These are phyloP conservation scores for Chlamydotis undulata DNA, from an alignment of 2,113 vertebrate genomes.

Conservation along the genomic window DNA sequence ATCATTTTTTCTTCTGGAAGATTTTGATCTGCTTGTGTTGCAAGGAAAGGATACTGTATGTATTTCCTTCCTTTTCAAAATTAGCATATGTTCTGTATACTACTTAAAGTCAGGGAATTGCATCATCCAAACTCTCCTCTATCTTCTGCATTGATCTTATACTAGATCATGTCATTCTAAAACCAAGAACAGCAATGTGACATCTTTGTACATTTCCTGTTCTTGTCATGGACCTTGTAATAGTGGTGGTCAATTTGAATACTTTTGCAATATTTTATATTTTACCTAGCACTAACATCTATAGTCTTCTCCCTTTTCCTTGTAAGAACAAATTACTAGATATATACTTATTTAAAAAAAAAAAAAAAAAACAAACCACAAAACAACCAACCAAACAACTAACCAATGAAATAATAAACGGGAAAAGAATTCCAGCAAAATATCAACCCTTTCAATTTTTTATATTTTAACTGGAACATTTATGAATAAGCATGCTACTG, in stretches of 20 bases:
- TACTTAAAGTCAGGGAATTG: not conserved
- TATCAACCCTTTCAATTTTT: fast-evolving
- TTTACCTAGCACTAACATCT: not conserved
- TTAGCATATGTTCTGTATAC: not conserved
- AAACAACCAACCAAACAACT: fast-evolving
- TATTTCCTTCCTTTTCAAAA: not conserved
- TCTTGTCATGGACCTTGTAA: not conserved
- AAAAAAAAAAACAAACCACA: too few relatives aligned
- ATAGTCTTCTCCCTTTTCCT: not conserved
- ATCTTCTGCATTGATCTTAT: not conserved
- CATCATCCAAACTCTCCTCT: not conserved
- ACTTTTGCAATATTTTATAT: not conserved
- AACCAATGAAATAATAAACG: not conserved
- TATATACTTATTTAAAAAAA: not conserved
- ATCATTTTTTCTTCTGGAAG: not conserved
- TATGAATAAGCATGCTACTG: not conserved
- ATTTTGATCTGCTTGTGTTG: not conserved
- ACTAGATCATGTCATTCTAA: not conserved
- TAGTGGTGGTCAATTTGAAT: not conserved
- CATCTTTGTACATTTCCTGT: not conserved
- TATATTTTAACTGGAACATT: not conserved
- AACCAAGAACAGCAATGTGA: not conserved
- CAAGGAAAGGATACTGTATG: not conserved
- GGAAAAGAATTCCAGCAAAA: fast-evolving
- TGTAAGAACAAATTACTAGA: not conserved